Percentiles rank a stretch among this genome's conserved stretches.
phyloP scores from a whole-genome alignment of 2,113 vertebrate genomes.

The Bungarus multicinctus region DNA sequence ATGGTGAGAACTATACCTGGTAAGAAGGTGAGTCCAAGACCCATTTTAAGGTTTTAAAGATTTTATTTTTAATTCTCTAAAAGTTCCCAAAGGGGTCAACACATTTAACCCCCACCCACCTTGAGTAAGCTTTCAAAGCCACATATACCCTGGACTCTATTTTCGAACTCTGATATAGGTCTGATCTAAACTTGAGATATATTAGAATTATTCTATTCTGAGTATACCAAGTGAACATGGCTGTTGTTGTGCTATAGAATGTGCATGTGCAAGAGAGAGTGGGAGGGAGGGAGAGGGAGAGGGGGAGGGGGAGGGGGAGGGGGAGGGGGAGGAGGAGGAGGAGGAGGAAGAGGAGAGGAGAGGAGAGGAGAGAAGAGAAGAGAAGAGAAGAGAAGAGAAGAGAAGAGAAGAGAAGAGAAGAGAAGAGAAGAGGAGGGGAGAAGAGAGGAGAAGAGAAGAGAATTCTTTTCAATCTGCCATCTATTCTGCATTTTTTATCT shows the following conservation, averaged over 20 bases:
- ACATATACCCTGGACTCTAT: not conserved
- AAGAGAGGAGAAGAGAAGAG: not conserved
- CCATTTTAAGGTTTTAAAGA: not conserved
- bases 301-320: accelerated
- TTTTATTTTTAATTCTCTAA: not conserved
- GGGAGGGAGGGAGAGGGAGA: too few relatives aligned
- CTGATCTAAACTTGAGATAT: not conserved
- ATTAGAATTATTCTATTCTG: not conserved
- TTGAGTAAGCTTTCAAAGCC: not conserved
- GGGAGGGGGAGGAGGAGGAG: too few relatives aligned
- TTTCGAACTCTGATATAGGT: not conserved
- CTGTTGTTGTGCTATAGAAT: not conserved
- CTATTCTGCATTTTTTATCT: not conserved
- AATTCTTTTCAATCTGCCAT: not conserved
- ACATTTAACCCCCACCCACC: not conserved
- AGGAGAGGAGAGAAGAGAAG: not conserved
- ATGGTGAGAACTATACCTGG: not conserved
- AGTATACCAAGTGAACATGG: not conserved
- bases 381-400: too few relatives aligned
- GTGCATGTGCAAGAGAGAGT: not conserved
- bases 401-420: too few relatives aligned
- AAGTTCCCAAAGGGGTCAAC: not conserved
- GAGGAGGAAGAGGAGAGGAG: too few relatives aligned
- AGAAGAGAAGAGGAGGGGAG: too few relatives aligned
- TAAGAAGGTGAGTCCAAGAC: not conserved